Evolutionary conservation across 2,888 invertebrate species (phyloP), one percentile per base, ranked within the genome.

Genomic region (Dolomedes plantarius): DNA sequence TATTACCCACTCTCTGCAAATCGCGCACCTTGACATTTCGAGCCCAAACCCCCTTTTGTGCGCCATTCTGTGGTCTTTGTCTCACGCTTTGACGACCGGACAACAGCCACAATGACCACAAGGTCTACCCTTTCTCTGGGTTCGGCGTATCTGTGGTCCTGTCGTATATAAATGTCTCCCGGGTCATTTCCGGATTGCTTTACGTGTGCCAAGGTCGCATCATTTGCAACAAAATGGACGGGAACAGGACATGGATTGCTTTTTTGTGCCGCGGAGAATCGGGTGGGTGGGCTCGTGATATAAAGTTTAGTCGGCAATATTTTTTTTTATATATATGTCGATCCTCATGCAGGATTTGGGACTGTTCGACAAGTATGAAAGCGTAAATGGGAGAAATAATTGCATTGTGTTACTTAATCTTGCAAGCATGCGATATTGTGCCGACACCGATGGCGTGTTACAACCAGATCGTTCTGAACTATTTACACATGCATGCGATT

Each of bases 101-200:
- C 23, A 56, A 56, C 5, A 1, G 23, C 23, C 56, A 56, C 56
- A 46, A 46, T 16, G 46, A 16, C 46, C 46, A 46, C 56, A 56
- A 56, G 56, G 56, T 56, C 56, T 56, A 56, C 56, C 23, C 56
- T 56, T 56, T 56, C 9, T 23, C 56, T 46, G 46, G 46, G 16
- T 5, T 16, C 6, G 16, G 46, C 46, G 46, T 46, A 46, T 16
- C 13, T 1, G 2, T 3, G 56, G 3, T 56, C 68, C 50, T 67
- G 65, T 64, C 73, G 27, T 19, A 74, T 31, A 56, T 0, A 27
- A n/a, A n/a, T 74, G 71, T 71, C 76, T 67, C 29, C 36, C 67
- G 72, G 77, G 83, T 77, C 77, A 83, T 77, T 83, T 83, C 83
- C 83, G 83, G 83, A 83, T 83, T 76, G 74, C 41, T 11, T 74